A percentile compares a stretch with the other conserved stretches of the same genome.
Conservation (phyloP, 2,113 vertebrate species). For the Daboia siamensis region DNA sequence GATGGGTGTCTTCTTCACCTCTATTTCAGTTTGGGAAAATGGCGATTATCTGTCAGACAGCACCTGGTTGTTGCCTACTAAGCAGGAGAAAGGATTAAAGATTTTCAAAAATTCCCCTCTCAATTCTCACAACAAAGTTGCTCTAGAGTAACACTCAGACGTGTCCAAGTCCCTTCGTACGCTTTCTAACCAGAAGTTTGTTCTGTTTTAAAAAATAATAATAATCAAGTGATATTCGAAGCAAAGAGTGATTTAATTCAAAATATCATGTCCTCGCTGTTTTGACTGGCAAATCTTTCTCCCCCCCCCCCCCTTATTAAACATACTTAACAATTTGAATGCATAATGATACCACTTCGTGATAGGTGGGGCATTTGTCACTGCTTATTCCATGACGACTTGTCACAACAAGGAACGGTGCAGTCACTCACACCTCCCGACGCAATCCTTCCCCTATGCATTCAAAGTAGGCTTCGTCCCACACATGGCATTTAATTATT, state of each 20-base stretch:
- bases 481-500: fast-evolving
- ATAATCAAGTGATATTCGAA: not conserved
- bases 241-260: not conserved
- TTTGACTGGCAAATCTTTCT: conserved; percentile 46
- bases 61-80: not conserved
- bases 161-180: too few relatives aligned
- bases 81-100: too few relatives aligned
- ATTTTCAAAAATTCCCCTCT: not conserved
- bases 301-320: not conserved
- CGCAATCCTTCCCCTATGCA: not conserved
- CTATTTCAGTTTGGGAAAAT: not conserved
- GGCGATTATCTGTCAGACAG: not conserved
- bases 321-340: conserved; percentile 50
- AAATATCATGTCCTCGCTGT: not conserved
- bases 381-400: conserved; percentile 4
- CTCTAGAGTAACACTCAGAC: not conserved
- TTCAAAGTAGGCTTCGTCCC: not conserved
- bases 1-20: not conserved
- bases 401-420: conserved; percentile 58
- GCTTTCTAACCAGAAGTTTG: not conserved
- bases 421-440: conserved; percentile 6
- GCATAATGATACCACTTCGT: conserved; percentile 35
- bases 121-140: not conserved
- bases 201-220: fast-evolving
- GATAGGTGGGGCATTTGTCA: conserved; percentile 43